Base-by-base conservation (phyloP, 30 jellyfish, hydroid and myxozoan genomes). In the Chironex yamaguchii region DNA sequence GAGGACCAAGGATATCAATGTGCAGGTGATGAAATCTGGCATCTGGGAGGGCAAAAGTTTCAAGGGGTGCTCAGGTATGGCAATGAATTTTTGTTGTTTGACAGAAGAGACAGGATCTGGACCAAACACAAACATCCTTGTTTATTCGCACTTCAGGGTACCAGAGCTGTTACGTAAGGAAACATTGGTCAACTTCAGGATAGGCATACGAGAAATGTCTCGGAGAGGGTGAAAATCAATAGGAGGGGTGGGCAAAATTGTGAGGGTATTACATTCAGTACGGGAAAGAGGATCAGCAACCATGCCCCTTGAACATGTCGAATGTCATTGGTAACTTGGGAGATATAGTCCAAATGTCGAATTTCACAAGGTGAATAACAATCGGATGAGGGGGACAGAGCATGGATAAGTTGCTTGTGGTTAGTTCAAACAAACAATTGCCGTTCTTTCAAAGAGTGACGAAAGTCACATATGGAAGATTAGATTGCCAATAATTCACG, bases 1-100 rank as follows among this genome's bases (percentile, higher is more conserved):
- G 68, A 11, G 80, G 93, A 17, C 91, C 90, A 70, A 71, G 84
- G 3, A 83, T 36, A 32, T 83, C 91, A 1, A 83, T 22, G 86
- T 83, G 93, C 22, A 71, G 24, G 52, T 49, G 90, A 24, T 50
- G 81, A 33, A 83, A 83, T 30, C 91, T 48, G 13, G 70, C 34
- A 31, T 52, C 81, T 4, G 91, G 90, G 1, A 29, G 13, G 0
- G 67, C 62, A 54, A 76, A 76, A 17, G 85, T 76, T 4, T 51
- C 63, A 65, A 65, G 63, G 51, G 79, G 48, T 6, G 58, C 17
- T 9, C 9, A 6, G 17, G 58, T 42, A 42, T 42, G 13, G 17
- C 58, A 17, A 42, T 42, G 58, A 6, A 42, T 17, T 42, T 42
- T 6, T 6, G 58, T 4, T 62, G 9, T 42, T 17, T 42, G 58